Percentiles rank a stretch among this genome's conserved stretches.
phyloP scores from a whole-genome alignment of 2,797 vertebrate species.

The Phylloscopus collybita region DNA sequence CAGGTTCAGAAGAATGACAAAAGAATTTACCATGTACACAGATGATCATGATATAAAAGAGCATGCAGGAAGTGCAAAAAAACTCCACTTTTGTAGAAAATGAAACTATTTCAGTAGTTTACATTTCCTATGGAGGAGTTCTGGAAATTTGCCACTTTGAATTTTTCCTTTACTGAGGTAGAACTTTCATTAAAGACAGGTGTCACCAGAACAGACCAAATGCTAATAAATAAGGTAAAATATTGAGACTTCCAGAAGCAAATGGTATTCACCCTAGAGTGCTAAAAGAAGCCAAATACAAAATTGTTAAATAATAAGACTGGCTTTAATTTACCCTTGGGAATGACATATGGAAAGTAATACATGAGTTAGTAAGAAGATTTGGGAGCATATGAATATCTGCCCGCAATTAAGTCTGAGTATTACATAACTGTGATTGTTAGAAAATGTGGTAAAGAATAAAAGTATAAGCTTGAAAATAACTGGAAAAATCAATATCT shows the following conservation, averaged over 20 bases:
- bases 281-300: background rate
- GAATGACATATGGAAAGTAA: background rate
- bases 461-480: background rate
- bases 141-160: background rate
- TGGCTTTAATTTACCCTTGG: background rate
- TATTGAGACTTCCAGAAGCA: background rate
- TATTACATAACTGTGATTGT: background rate
- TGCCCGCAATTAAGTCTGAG: background rate
- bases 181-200: background rate
- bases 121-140: background rate
- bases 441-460: background rate
- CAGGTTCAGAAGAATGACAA: background rate
- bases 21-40: background rate
- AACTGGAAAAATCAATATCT: background rate
- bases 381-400: background rate
- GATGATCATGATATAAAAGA: background rate
- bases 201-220: background rate
- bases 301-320: background rate
- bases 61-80: background rate
- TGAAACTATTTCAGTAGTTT: fast-evolving
- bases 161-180: background rate
- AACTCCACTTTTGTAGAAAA: background rate
- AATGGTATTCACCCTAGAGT: background rate
- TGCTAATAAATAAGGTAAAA: background rate
- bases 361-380: background rate